Base-by-base conservation (phyloP, 2,888 invertebrate genomes). In the Ectobius pallidus region DNA sequence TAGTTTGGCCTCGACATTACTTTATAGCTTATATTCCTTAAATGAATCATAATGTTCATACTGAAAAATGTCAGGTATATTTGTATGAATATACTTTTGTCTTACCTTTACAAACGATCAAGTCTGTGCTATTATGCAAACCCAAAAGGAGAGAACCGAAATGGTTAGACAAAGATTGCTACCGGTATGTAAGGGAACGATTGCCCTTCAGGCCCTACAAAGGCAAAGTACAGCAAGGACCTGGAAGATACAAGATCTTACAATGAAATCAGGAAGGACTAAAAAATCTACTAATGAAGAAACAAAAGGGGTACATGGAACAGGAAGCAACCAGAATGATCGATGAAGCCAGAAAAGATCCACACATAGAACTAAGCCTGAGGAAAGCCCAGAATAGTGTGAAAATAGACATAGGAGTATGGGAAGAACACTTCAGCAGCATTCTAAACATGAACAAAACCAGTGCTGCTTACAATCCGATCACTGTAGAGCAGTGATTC, bases 321-420 rank as follows among this genome's bases (percentile, higher is more conserved):
- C n/a, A n/a, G n/a, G 49, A n/a, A 49, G n/a, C 49, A 49, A 7
- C 7, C 6, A n/a, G 49, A 49, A n/a, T n/a, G 7, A n/a, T 49
- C 11, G 18, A 49, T 14, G 49, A 49, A 18, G 49, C 18, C 49
- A n/a, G n/a, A 49, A 49, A n/a, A 49, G 49, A n/a, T n/a, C 18
- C 49, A 49, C n/a, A n/a, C 49, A 4, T 49, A 49, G 49, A 7
- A 49, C 49, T 49, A 49, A 49, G n/a, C 16, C n/a, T 18, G n/a
- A 49, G 49, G 49, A 49, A 49, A 49, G 49, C 49, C 49, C 49
- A 14, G 49, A 49, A 49, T 6, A 49, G n/a, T 49, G 49, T 7
- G 49, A 49, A 49, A 49, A 49, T 39, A 39, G 39, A 39, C 39
- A 39, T 39, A 39, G 14, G 7, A 39, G 14, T 14, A 49, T 49